Conservation (phyloP, 1,140 invertebrate species). For the Geopemphigus sp. region DNA sequence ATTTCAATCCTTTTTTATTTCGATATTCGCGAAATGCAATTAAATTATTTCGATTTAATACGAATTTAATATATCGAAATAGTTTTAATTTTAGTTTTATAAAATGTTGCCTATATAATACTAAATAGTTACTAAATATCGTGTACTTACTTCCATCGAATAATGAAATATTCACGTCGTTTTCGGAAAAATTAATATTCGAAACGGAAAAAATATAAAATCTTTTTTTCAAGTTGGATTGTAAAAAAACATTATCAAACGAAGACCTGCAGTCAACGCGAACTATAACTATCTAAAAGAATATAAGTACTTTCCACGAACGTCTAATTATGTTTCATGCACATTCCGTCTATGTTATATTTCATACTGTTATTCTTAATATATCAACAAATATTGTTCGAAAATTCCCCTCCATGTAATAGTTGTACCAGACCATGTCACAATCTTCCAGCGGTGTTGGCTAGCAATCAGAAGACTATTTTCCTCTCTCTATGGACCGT, state of each 20-base stretch:
- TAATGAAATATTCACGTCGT: neutral
- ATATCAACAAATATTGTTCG: slow-evolving; percentile 43
- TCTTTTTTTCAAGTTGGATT: slow-evolving; percentile 16
- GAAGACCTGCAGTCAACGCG: neutral
- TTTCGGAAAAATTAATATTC: neutral
- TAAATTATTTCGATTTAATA: too few relatives aligned
- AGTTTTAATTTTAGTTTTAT: too few relatives aligned
- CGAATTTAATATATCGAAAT: too few relatives aligned
- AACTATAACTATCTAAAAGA: slow-evolving; percentile 1
- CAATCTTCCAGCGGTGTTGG: neutral
- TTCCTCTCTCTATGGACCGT: slow-evolving; percentile 29
- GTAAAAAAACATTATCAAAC: slow-evolving; percentile 2
- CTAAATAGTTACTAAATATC: neutral
- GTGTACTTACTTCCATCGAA: slow-evolving; percentile 42
- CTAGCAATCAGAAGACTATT: neutral
- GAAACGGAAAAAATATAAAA: neutral
- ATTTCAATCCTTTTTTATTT: too few relatives aligned
- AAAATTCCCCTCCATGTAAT: slow-evolving; percentile 13
- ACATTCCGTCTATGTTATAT: slow-evolving; percentile 30
- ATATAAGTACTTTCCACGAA: slow-evolving; percentile 19
- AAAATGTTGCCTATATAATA: too few relatives aligned
- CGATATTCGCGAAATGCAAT: too few relatives aligned
- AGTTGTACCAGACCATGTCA: neutral
- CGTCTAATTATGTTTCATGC: slow-evolving; percentile 40
- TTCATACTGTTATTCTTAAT: slow-evolving; percentile 34